Base-by-base conservation (phyloP, 2,113 vertebrate species). In the Ammodytes dubius region DNA sequence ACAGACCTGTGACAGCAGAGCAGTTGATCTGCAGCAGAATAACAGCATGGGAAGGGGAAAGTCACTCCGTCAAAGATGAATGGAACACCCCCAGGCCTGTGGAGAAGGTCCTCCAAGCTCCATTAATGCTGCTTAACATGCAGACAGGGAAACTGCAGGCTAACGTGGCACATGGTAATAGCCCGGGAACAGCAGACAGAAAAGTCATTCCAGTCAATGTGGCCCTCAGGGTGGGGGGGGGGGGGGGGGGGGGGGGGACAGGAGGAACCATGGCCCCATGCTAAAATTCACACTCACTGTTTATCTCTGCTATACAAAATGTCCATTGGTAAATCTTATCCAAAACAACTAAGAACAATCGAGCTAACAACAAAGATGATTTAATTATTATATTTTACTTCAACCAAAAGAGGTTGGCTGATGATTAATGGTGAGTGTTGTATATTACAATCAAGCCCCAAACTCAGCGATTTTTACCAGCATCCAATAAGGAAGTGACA, bases 91-190 rank as follows among this genome's bases (percentile, higher is more conserved):
- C 59, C 83, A 79, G 81, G 74, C 71, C 73, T 37, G 61, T 73
- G 5, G 10, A 89, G 67, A 66, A 49, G 58, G 57, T 79, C 64
- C 84, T 77, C 15, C 67, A 53, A 83, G 72, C 77, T 7, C 80
- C 69, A 80, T 85, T 85, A 88, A 54, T 63, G 61, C 77, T 87
- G 74, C 65, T 87, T 85, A 71, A 85, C 69, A 83, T 89, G 79
- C 74, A 80, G 65, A 80, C 15, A 49, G 77, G 66, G 64, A 70
- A 70, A 68, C 59, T 79, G 53, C 42, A 57, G 68, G 76, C 6
- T 86, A 75, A 80, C 79, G 80, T 75, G 46, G 70, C 70, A 68
- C 70, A 66, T 61, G 14, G 66, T 69, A 74, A 83, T 50, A 82
- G 70, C 66, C 53, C 63, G 27, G 72, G 49, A 70, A 64, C 47